A percentile compares a stretch with the other conserved stretches of the same genome.
phyloP scores from a whole-genome alignment of 2,888 invertebrate genomes.

The Rhorus exstirpatorius region DNA sequence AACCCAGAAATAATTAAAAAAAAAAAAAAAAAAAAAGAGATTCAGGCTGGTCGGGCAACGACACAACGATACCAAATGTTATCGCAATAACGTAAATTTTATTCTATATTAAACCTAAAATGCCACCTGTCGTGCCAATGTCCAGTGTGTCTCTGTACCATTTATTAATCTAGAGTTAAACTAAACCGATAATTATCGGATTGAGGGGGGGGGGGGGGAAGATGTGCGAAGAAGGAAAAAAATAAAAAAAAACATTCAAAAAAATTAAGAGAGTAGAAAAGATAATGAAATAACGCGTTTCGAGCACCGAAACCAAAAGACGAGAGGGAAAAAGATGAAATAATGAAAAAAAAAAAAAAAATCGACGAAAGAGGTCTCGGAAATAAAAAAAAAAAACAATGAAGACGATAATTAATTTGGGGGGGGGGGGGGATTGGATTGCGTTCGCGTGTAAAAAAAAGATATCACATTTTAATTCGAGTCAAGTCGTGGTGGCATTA shows the following conservation, averaged over 20 bases:
- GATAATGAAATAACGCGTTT: neutral
- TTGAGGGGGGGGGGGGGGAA: constrained; percentile 51
- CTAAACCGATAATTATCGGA: constrained; percentile 65
- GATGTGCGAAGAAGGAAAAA: constrained; percentile 7
- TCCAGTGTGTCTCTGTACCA: constrained; percentile 86
- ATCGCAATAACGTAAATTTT: constrained; percentile 86
- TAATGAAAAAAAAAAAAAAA: constrained; percentile 46
- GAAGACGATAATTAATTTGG: constrained; percentile 66
- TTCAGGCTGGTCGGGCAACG: constrained; percentile 83
- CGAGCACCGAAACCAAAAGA: constrained; percentile 42
- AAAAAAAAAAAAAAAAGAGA: constrained; percentile 72
- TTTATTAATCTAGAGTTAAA: constrained; percentile 85
- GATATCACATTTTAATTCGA: constrained; percentile 74
- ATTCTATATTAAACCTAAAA: constrained; percentile 86
- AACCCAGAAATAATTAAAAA: constrained; percentile 58
- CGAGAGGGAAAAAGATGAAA: constrained; percentile 66
- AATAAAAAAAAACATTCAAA: constrained; percentile 18
- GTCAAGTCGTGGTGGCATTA: constrained; percentile 78
- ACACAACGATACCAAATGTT: constrained; percentile 86
- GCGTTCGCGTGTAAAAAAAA: constrained; percentile 46
- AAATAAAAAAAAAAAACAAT: constrained; percentile 55
- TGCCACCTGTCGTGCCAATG: constrained; percentile 86
- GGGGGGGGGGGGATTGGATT: constrained; percentile 59
- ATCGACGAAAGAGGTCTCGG: no score
- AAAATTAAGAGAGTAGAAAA: constrained; percentile 1